Base-by-base conservation (phyloP, 1,140 invertebrate genomes). In the Hylyphantes graminicola region DNA sequence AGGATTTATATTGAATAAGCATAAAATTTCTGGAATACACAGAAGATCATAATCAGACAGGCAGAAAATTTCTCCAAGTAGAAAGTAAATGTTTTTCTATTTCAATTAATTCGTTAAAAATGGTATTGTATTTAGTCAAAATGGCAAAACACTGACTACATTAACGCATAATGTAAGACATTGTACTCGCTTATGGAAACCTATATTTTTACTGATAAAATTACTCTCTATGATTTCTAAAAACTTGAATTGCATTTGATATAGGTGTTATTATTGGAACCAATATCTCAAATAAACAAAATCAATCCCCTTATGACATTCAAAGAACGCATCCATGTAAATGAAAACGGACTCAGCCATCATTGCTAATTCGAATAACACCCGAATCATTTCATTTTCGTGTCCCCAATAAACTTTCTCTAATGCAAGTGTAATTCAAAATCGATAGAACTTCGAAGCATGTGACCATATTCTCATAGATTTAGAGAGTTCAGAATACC, bases 381-480 rank as follows among this genome's bases (percentile, higher is more conserved):
- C 63, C 50, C 15, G 68, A 81, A 73, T 73, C 21, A 81, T 81
- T 81, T 81, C 67, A 57, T 73, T 81, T 73, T 63, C 79, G 73
- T 81, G 67, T 53, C 64, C 57, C 53, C 67, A 81, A 81, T 68
- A 57, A 63, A 53, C 35, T 51, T 64, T 81, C 68, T 8, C 67
- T 81, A 81, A 81, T 81, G 79, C 55, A 81, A 81, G 65, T 81
- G 79, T 81, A 81, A 81, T 81, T 81, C 73, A 81, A 81, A 81
- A 81, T 81, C 79, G 68, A 81, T 81, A 59, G 15, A 8, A 73
- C 55, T 81, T 73, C 79, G 53, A 73, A 73, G 55, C 79, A 81
- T 73, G 79, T 81, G 79, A 81, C 55, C 67, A 81, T 81, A 81
- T 81, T 81, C 79, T 73, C 79, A 81, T 70, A 72, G 57, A 81